Base-by-base conservation (phyloP, 2,113 vertebrate species). In the Epinephelus cyanopodus region DNA sequence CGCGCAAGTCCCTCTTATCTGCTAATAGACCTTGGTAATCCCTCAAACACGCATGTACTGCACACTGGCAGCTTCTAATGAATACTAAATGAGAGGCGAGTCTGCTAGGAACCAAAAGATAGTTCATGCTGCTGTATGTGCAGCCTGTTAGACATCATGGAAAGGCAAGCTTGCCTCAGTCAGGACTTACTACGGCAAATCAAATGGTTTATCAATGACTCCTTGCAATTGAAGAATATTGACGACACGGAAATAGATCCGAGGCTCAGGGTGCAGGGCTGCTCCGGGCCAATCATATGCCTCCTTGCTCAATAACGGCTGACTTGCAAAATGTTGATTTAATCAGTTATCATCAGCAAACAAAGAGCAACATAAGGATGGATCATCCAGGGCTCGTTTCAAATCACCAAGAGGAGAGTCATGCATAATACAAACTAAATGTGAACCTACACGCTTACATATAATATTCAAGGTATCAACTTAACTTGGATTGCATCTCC, bases 21-120 rank as follows among this genome's bases (percentile, higher is more conserved):
- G 79, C 85, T 93, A 92, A 94, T 90, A 89, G 92, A 90, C 81
- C 79, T 83, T 47, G 10, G 68, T 93, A 93, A 93, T 92, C 92
- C 85, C 76, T 86, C 74, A 75, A 84, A 90, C 92, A 93, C 33
- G 71, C 88, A 79, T 88, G 77, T 65, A 77, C 37, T 68, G 62
- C 68, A 87, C 39, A 42, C 80, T 65, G 56, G 68, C 68, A 63
- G 80, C 56, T 83, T 76, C 73, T 86, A 68, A 80, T 89, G 85
- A 91, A 92, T 72, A 80, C 79, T 67, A 74, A 82, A 84, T 85
- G 64, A 89, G 83, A 79, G 4, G 61, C 13, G 6, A 67, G 61
- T 78, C 74, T 75, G 68, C 47, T 21, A 25, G 67, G 70, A 89
- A 81, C 42, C 27, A 77, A 57, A 6, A 48, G 42, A 81, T 52